Evolutionary conservation across 2,797 vertebrate genomes (phyloP).

Genomic region (Neostethus bicornis): DNA sequence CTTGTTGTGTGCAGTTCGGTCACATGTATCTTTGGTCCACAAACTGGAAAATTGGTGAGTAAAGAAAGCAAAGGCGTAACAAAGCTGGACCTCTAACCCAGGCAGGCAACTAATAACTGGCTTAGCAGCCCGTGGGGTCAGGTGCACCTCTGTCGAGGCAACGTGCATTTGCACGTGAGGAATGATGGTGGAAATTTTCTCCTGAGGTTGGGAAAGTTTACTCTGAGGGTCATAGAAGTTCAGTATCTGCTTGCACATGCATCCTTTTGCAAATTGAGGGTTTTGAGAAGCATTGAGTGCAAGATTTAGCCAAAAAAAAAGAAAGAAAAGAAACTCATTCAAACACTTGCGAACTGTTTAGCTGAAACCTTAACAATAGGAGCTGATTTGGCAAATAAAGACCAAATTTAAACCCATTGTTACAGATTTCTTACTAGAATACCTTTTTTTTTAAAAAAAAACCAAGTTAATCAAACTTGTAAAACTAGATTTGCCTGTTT

Average conservation of each 20-base stretch:
- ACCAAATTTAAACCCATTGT: background rate
- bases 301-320: too few relatives aligned
- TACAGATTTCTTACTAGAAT: background rate
- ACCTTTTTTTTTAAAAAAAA: background rate
- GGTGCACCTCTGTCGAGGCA: constrained; percentile 18
- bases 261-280: too few relatives aligned
- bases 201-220: background rate
- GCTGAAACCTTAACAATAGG: background rate
- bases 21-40: background rate
- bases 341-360: background rate
- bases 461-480: background rate
- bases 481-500: background rate
- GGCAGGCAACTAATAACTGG: background rate
- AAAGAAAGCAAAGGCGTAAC: background rate
- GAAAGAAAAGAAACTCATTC: background rate
- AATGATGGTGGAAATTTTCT: constrained; percentile 2
- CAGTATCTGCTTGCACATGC: background rate
- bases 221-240: background rate
- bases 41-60: constrained; percentile 1
- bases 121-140: background rate
- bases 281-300: too few relatives aligned
- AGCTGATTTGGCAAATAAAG: background rate
- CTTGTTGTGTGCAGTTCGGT: background rate
- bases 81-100: background rate
- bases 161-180: constrained; percentile 18